Evolutionary conservation across 1,140 invertebrate genomes (phyloP), one percentile per base, ranked within the genome.

Genomic region (Pseudomyrmex gracilis): DNA sequence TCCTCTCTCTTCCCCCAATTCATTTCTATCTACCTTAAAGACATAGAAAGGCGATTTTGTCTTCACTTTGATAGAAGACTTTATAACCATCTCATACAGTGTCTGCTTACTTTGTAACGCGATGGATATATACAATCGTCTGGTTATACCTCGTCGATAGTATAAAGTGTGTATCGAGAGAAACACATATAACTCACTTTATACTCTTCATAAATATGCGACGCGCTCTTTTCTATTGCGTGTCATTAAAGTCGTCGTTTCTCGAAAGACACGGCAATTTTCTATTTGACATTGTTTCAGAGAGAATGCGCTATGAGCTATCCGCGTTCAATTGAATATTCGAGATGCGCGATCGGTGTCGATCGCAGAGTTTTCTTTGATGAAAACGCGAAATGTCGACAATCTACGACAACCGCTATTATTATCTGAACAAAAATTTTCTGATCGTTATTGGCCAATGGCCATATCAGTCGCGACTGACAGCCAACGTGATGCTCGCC

Each of bases 391-490:
- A 70, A 53, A 76, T 78, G 76, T 70, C 76, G 34, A 34, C 34
- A 15, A 57, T 70, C 20, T 78, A 58, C n/a, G 64, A 70, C 53
- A 78, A 58, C 58, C 64, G 53, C 17, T 78, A 78, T 4, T 70
- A 70, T 78, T 58, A 78, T 49, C 9, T 70, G 4, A 78, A 70
- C 12, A 78, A 78, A 78, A 47, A 0, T 1, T 7, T 78, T 0
- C 51, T 70, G 20, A 17, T 20, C 5, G n/a, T 78, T 17, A 0
- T 78, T 17, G 64, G 76, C 15, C 64, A 47, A 49, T 78, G 76
- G 64, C 64, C 76, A 15, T 78, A 47, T 78, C 76, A 78, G 22
- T 70, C 64, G 66, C 43, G 76, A 43, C 15, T 70, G 15, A 3
- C 47, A 8, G 7, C 24, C 57, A 58, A 58, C 15, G 45, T 58